A percentile compares a stretch with the other conserved stretches of the same genome.
These are phyloP conservation scores for Holothuria leucospilota DNA, from an alignment of 53 echinoderm and acorn worm species.

Conservation along the genomic window DNA sequence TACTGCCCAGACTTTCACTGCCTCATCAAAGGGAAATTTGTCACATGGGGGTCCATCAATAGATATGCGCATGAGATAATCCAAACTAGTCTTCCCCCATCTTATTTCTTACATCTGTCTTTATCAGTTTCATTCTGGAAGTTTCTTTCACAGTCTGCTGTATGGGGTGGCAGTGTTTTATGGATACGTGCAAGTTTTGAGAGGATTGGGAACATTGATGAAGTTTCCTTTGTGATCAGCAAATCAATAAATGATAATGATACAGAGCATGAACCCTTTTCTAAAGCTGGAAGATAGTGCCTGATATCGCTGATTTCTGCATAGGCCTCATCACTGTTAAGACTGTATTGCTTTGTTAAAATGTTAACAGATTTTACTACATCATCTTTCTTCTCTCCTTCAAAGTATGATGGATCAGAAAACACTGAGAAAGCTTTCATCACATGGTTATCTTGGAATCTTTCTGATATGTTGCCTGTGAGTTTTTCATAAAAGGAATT, in stretches of 20 bases:
- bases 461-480: neutral
- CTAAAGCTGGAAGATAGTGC: conserved; percentile 17
- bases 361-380: conserved; percentile 8
- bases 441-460: conserved; percentile 35
- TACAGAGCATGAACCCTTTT: neutral
- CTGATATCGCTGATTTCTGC: conserved; percentile 41
- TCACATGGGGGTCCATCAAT: neutral
- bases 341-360: conserved; percentile 53
- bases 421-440: conserved; percentile 26
- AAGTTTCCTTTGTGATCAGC: neutral
- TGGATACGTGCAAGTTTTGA: conserved; percentile 3
- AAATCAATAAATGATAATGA: conserved; percentile 1
- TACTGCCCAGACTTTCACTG: conserved; percentile 1
- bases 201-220: conserved; percentile 26
- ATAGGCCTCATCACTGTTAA: neutral
- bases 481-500: neutral
- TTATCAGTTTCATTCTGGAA: conserved; percentile 12
- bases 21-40: neutral
- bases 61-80: conserved; percentile 8
- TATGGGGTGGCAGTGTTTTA: too few relatives aligned
- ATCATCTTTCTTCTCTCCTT: neutral
- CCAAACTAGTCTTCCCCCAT: neutral
- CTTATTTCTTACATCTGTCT: too few relatives aligned
- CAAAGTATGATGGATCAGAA: conserved; percentile 9
- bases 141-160: too few relatives aligned